Evolutionary conservation across 2,888 invertebrate species (phyloP).

Genomic region (Ornithoptera priamus): DNA sequence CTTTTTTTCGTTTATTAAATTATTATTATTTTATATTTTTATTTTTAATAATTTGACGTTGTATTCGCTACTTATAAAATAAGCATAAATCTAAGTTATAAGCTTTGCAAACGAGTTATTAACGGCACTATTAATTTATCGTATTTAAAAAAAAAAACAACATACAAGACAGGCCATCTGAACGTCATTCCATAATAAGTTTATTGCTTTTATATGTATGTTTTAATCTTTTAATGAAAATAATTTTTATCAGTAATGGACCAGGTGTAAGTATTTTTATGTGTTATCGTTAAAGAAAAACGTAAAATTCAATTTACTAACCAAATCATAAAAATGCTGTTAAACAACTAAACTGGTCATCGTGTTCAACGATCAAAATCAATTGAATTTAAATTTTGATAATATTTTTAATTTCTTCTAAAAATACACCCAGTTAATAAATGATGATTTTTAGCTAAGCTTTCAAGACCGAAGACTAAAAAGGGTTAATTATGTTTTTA

Average conservation of each 20-base stretch:
- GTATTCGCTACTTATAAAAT: too few species aligned
- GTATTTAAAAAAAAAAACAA: slow-evolving; percentile 13
- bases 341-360: slow-evolving; percentile 22
- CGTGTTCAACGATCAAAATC: slow-evolving; percentile 25
- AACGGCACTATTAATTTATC: slow-evolving; percentile 7
- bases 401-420: slow-evolving; percentile 5
- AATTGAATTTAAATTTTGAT: slow-evolving; percentile 8
- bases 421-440: background rate
- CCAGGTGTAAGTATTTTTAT: slow-evolving; percentile 29
- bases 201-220: slow-evolving; percentile 22
- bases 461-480: background rate
- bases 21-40: background rate
- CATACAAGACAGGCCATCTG: slow-evolving; percentile 15
- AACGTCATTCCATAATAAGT: slow-evolving; percentile 11
- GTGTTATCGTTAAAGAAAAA: slow-evolving; percentile 33
- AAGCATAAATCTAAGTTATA: background rate
- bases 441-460: background rate
- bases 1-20: too few species aligned
- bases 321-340: slow-evolving; percentile 31
- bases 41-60: background rate
- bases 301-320: slow-evolving; percentile 34
- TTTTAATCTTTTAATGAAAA: slow-evolving; percentile 20
- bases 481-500: too few species aligned
- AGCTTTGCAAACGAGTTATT: slow-evolving; percentile 3
- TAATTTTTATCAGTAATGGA: slow-evolving; percentile 22